Evolutionary conservation across 2,113 vertebrate genomes (phyloP).

Genomic region (Hyaena hyaena): DNA sequence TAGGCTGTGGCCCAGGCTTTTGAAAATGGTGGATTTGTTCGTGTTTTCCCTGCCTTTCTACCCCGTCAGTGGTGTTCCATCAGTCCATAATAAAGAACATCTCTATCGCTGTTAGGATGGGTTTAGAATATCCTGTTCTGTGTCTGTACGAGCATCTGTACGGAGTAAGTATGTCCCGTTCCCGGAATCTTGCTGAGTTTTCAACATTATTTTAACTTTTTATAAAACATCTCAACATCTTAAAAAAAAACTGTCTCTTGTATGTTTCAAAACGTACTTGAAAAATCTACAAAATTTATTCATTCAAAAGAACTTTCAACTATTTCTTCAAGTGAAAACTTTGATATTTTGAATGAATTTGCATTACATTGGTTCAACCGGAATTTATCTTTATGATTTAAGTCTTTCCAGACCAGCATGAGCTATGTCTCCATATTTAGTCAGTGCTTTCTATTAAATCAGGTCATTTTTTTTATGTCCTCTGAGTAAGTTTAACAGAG

Average conservation of each 20-base stretch:
- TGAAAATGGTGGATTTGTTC: neutral
- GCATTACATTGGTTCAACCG: accelerated
- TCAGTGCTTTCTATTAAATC: neutral
- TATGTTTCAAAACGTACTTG: neutral
- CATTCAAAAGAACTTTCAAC: neutral
- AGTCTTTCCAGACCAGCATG: neutral
- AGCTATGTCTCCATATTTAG: neutral
- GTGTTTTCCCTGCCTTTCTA: accelerated
- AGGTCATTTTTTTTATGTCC: neutral
- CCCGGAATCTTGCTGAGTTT: too few species aligned
- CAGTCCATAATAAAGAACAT: neutral
- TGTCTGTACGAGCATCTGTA: too few species aligned
- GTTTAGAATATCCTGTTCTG: neutral
- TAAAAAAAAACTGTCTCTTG: neutral
- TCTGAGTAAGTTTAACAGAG: neutral
- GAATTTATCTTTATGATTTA: neutral
- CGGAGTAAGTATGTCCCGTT: neutral
- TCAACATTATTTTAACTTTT: neutral
- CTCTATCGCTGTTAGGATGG: neutral
- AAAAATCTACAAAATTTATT: too few species aligned
- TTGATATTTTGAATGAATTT: neutral
- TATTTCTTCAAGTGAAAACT: too few species aligned
- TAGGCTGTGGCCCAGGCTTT: accelerated
- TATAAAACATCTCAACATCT: too few species aligned
- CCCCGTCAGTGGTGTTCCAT: accelerated